phyloP scores from a whole-genome alignment of 2,797 vertebrate species.

The Florisuga fusca region DNA sequence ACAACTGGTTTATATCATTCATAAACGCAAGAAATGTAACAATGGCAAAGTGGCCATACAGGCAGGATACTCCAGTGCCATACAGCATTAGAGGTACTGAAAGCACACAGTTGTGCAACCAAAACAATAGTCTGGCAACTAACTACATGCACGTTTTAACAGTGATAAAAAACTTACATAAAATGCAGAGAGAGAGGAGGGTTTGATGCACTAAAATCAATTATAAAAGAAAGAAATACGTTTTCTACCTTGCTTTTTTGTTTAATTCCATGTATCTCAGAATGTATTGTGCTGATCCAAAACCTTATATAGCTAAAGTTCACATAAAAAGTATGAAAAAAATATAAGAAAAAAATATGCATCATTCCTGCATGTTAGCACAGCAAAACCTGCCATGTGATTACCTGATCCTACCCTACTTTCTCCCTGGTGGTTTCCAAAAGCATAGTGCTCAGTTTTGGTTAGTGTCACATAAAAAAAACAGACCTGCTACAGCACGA shows the following conservation, averaged over 20 bases:
- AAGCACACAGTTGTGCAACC: background rate
- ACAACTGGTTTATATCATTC: background rate
- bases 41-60: background rate
- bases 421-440: background rate
- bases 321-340: background rate
- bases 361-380: background rate
- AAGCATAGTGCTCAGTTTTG: background rate
- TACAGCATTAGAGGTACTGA: background rate
- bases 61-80: background rate
- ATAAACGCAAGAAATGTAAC: background rate
- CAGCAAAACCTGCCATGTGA: background rate
- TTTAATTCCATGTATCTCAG: background rate
- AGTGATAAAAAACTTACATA: background rate
- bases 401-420: background rate
- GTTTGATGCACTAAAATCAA: background rate
- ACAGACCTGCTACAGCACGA: background rate
- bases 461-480: fast-evolving
- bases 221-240: background rate
- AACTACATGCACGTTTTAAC: background rate
- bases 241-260: background rate
- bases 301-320: background rate
- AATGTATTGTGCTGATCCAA: background rate
- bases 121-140: background rate
- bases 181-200: background rate
- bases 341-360: background rate